Percentiles rank a stretch among this genome's conserved stretches.
Conservation (phyloP, 2,113 vertebrate genomes). For the Theristicus caerulescens region DNA sequence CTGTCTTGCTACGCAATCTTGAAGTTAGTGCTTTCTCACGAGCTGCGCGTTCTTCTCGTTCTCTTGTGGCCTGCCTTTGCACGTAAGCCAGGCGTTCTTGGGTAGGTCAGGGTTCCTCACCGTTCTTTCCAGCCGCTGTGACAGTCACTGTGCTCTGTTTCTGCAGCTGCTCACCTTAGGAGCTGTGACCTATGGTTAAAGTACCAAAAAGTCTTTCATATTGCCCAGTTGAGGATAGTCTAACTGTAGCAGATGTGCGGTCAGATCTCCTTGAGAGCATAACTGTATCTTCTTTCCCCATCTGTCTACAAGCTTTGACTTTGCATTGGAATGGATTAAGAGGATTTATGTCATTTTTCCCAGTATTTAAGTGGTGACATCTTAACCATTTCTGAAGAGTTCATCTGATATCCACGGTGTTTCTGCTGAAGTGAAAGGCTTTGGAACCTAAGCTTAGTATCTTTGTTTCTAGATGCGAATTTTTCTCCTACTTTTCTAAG, state of each 20-base stretch:
- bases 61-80: not conserved
- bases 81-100: fast-evolving
- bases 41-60: not conserved
- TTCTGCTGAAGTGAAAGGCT: not conserved
- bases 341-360: not conserved
- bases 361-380: not conserved
- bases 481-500: not conserved
- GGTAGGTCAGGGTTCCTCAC: not conserved
- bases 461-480: not conserved
- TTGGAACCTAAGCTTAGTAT: not conserved
- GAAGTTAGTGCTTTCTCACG: not conserved
- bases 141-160: not conserved
- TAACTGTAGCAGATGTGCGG: not conserved
- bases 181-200: not conserved
- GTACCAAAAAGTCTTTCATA: not conserved
- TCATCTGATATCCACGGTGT: not conserved
- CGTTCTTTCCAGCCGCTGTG: not conserved
- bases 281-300: not conserved
- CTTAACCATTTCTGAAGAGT: not conserved
- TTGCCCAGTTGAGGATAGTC: not conserved
- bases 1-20: not conserved
- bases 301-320: not conserved
- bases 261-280: not conserved
- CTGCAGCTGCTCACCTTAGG: not conserved
- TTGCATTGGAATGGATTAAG: not conserved